Evolutionary conservation across 1,140 invertebrate genomes (phyloP).

Genomic region (Hydropsyche tenuis): DNA sequence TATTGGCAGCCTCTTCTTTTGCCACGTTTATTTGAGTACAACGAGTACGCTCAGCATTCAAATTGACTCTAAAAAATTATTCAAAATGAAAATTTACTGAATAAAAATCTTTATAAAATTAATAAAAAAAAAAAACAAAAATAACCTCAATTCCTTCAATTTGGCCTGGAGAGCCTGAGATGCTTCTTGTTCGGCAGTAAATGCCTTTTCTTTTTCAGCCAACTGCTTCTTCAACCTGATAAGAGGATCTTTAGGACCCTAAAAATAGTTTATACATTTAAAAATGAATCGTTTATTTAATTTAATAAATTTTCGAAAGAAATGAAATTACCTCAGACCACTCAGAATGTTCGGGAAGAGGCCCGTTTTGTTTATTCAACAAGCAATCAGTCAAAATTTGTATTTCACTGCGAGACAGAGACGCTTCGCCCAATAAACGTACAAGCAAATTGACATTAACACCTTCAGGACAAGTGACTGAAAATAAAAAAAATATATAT

Average conservation of each 20-base stretch:
- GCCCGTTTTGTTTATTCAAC: conserved; percentile 82
- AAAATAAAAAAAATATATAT: conserved; percentile 50
- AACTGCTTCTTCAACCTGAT: conserved; percentile 86
- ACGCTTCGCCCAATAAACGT: conserved; percentile 76
- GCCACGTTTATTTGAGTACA: conserved; percentile 51
- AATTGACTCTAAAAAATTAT: conserved; percentile 48
- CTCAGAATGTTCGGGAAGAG: conserved; percentile 72
- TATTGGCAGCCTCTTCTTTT: conserved; percentile 52
- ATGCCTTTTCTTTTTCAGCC: conserved; percentile 77
- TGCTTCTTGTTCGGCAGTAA: conserved; percentile 75
- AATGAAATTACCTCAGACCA: conserved; percentile 78
- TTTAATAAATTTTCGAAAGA: conserved; percentile 9
- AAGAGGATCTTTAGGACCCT: conserved; percentile 83
- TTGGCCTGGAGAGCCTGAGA: conserved; percentile 74
- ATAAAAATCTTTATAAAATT: background rate
- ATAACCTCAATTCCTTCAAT: conserved; percentile 74
- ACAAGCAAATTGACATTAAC: conserved; percentile 74
- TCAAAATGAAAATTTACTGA: background rate
- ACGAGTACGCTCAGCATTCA: conserved; percentile 55
- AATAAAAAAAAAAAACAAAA: background rate
- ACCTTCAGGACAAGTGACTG: conserved; percentile 68
- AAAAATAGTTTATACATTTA: conserved; percentile 50
- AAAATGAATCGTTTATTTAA: conserved; percentile 3
- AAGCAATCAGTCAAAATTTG: conserved; percentile 88
- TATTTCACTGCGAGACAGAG: conserved; percentile 82